Evolutionary conservation across 2,888 invertebrate genomes (phyloP), one percentile per base, ranked within the genome.

Genomic region (Meiosimyza decipiens): DNA sequence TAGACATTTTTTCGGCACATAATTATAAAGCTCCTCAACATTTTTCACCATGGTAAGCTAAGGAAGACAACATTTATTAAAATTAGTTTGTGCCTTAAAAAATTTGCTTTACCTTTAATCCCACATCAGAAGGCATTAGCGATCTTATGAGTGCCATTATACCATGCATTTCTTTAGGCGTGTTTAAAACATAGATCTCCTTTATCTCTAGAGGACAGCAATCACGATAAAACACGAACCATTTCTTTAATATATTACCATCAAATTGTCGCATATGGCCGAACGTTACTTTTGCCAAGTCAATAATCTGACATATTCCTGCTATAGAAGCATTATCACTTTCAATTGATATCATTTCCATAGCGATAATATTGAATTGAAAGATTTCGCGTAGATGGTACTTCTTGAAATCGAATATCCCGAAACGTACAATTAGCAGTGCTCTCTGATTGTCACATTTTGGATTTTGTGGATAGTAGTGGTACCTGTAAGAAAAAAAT

Each of bases 251-350:
- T 51, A 82, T 68, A 0, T 75, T 74, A n/a, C 75, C 76, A 57
- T 82, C 82, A 28, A 84, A 77, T 47, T 80, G 79, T 0, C 79
- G 77, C 70, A 82, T 78, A 9, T 75, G 79, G 18, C 84, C 82
- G 47, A 80, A 78, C 7, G 71, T 78, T 15, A 81, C 76, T 5
- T 80, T 79, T 7, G 80, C 78, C 52, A 83, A 49, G 54, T 84
- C 84, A 2, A 84, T 76, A 1, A 84, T 80, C 69, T 83, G 80
- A 65, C 82, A 82, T 2, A 83, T 74, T 0, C 84, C 84, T 3
- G 81, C 83, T 50, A 84, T 79, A 1, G 81, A 79, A 6, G 84
- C 82, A 54, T 83, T 77, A 63, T 84, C 84, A 54, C 81, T 85
- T 76, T 84, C 82, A 73, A 84, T 72, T 0, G 84, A 81, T 11